Conservation (phyloP, 2,113 vertebrate species). For the Callionymus lyra region DNA sequence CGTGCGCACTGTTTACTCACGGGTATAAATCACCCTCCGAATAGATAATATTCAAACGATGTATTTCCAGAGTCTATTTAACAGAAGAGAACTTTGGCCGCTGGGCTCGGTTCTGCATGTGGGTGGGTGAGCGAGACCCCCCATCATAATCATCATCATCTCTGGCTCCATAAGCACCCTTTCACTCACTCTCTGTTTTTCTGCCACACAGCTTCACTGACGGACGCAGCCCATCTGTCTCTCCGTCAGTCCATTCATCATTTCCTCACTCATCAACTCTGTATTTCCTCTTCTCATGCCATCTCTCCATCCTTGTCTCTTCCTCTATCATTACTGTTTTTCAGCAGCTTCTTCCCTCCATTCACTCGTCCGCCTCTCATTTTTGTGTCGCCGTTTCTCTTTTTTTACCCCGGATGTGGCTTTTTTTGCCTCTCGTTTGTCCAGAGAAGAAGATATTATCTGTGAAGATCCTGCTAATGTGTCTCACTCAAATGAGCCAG, state of each 20-base stretch:
- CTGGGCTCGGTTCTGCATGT: constrained; percentile 7
- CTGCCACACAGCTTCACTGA: constrained; percentile 16
- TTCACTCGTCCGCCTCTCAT: constrained; percentile 34
- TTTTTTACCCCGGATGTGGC: constrained; percentile 24
- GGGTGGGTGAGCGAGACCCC: constrained; percentile 11
- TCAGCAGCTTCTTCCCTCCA: constrained; percentile 7
- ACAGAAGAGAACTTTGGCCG: constrained; percentile 26
- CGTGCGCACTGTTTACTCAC: too few relatives aligned
- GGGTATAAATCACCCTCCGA: constrained; percentile 12
- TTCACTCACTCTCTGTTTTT: constrained; percentile 27
- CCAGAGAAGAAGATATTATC: constrained; percentile 8
- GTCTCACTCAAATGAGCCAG: constrained; percentile 3
- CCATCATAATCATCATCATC: constrained; percentile 16
- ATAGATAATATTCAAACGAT: constrained; percentile 36
- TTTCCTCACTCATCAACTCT: constrained; percentile 45
- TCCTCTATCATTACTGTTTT: constrained; percentile 22
- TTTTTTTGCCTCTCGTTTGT: constrained; percentile 12
- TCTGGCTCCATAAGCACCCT: constrained; percentile 20
- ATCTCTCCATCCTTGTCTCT: constrained; percentile 42
- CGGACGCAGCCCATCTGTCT: constrained; percentile 35
- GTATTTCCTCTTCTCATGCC: constrained; percentile 43
- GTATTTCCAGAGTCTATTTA: constrained; percentile 34
- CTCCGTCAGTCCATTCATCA: constrained; percentile 47
- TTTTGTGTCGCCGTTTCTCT: constrained; percentile 9
- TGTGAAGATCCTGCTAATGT: constrained; percentile 1